Conservation (phyloP, 2,797 vertebrate species). For the Ptychobarbus kaznakovi region DNA sequence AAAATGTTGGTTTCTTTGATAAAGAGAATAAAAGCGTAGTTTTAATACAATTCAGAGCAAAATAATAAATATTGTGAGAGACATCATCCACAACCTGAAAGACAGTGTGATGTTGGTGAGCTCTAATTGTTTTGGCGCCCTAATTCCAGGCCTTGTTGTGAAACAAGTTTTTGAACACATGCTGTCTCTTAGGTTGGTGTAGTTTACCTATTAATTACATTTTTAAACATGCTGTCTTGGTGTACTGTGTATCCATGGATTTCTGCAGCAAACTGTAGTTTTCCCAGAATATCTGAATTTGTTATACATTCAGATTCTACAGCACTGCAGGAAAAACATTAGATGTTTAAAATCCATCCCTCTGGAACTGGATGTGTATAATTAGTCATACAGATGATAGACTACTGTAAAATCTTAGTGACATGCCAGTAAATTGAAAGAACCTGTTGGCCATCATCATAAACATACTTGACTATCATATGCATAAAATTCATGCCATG, state of each 20-base stretch:
- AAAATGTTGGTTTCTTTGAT: not conserved
- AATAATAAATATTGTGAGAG: not conserved
- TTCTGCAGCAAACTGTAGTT: not conserved
- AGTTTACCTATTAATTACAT: not conserved
- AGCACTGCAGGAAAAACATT: not conserved
- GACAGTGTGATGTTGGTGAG: not conserved
- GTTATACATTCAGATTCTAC: conserved; percentile 12
- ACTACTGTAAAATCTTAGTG: conserved; percentile 42
- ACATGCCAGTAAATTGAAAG: conserved; percentile 15
- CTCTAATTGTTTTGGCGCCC: not conserved
- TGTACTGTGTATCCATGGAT: not conserved
- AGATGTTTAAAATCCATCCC: conserved; percentile 25
- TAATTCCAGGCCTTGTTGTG: not conserved
- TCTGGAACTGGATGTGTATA: conserved; percentile 40
- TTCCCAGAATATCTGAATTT: not conserved
- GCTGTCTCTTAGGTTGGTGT: not conserved
- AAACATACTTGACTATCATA: conserved; percentile 29
- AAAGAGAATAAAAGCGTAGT: too few relatives aligned
- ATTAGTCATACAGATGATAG: conserved; percentile 48
- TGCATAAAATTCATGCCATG: not conserved
- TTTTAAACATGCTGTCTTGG: not conserved
- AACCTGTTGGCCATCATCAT: conserved; percentile 27
- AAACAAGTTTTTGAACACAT: not conserved
- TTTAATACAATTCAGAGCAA: not conserved
- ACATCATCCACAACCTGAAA: not conserved